A percentile compares a stretch with the other conserved stretches of the same genome.
phyloP scores from a whole-genome alignment of 2,888 invertebrate species.

The Punctoribates punctum region DNA sequence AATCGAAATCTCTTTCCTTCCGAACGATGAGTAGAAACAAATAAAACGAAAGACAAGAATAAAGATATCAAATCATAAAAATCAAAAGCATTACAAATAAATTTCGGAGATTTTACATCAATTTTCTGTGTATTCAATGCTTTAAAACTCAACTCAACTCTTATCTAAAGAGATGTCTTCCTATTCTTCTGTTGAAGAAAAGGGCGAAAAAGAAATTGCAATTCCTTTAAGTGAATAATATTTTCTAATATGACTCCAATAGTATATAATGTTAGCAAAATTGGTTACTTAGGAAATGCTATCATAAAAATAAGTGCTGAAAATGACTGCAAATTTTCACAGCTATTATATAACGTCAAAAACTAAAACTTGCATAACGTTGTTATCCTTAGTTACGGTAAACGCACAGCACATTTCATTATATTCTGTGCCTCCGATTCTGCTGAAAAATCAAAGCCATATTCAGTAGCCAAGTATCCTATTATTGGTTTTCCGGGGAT shows the following conservation, averaged over 20 bases:
- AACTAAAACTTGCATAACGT: not conserved
- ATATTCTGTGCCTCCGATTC: too few species aligned
- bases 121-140: not conserved
- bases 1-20: not conserved
- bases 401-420: not conserved
- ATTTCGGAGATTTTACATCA: too few species aligned
- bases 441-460: not conserved
- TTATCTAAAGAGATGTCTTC: slow-evolving; percentile 1
- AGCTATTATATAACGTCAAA: not conserved
- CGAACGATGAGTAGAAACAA: not conserved
- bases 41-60: too few species aligned
- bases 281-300: slow-evolving; percentile 31
- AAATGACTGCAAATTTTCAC: not conserved
- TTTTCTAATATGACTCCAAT: too few species aligned
- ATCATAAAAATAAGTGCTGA: not conserved
- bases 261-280: slow-evolving; percentile 14
- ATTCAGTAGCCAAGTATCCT: too few species aligned
- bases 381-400: slow-evolving; percentile 26
- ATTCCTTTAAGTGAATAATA: too few species aligned
- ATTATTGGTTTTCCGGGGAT: too few species aligned
- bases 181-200: too few species aligned
- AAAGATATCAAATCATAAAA: too few species aligned
- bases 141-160: not conserved
- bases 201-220: too few species aligned
- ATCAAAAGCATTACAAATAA: not conserved